Conservation (phyloP, 2,888 invertebrate species). For the Tiliacea citrago region DNA sequence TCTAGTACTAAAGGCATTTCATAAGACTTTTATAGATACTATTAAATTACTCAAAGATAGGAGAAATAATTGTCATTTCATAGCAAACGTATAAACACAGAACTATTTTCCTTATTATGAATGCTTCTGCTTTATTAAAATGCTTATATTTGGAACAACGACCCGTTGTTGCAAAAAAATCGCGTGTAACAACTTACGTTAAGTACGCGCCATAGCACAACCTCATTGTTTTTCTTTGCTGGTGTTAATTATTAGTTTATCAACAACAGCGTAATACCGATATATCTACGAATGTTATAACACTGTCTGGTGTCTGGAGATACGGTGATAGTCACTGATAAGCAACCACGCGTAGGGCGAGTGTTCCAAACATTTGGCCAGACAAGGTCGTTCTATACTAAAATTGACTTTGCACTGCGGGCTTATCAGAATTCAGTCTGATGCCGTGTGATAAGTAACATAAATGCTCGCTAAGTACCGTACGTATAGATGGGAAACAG, state of each 20-base stretch:
- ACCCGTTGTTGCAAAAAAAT: not conserved
- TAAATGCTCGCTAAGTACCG: constrained; percentile 5
- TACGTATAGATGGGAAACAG: constrained; percentile 11
- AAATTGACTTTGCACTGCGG: constrained; percentile 51
- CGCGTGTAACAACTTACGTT: not conserved
- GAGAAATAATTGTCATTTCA: constrained; percentile 30
- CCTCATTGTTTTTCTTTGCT: constrained; percentile 44
- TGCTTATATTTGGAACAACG: not conserved
- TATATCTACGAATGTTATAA: constrained; percentile 64
- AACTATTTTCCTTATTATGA: not conserved
- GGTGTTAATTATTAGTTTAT: constrained; percentile 64
- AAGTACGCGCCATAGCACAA: constrained; percentile 1
- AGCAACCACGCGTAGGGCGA: constrained; percentile 74
- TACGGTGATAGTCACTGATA: constrained; percentile 77
- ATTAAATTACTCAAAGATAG: constrained; percentile 51
- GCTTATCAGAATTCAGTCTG: constrained; percentile 57
- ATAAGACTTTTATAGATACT: constrained; percentile 46
- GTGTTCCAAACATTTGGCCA: constrained; percentile 68
- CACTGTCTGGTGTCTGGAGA: constrained; percentile 79
- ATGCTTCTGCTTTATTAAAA: not conserved
- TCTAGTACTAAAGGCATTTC: constrained; percentile 46
- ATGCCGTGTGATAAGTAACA: constrained; percentile 38
- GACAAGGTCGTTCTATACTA: constrained; percentile 74
- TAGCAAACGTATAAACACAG: not conserved
- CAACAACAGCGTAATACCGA: constrained; percentile 64